A percentile compares a stretch with the other conserved stretches of the same genome.
Conservation (phyloP, 2,888 invertebrate genomes). For the Allacma fusca region DNA sequence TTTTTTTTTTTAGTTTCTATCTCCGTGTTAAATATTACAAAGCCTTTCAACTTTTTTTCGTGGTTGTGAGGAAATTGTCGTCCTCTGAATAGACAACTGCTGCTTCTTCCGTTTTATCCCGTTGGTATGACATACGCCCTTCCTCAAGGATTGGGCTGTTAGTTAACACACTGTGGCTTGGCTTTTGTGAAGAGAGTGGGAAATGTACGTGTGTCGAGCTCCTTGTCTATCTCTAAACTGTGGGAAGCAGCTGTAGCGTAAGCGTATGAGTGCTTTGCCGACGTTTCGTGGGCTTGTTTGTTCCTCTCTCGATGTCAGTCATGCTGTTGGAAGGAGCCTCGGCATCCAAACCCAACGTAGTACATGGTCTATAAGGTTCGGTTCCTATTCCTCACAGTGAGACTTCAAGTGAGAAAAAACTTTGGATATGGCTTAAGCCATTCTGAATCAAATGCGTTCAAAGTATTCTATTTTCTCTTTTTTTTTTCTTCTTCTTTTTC, state of each 20-base stretch:
- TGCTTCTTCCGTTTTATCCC: not conserved
- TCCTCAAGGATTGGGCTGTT: no score
- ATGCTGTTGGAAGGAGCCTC: not conserved
- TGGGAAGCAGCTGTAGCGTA: conserved; percentile 14
- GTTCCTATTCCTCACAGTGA: no score
- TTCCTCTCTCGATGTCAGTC: not conserved
- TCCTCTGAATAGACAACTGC: no score
- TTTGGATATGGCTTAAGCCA: no score
- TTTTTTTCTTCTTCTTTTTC: not conserved
- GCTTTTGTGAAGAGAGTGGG: not conserved
- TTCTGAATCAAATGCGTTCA: not conserved
- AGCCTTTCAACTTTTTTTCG: no score
- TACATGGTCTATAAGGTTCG: no score
- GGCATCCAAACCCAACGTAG: not conserved
- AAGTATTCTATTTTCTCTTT: not conserved
- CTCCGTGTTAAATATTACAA: not conserved
- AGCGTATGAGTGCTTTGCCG: not conserved
- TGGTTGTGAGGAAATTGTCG: no score
- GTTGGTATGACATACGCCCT: no score
- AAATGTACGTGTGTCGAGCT: conserved; percentile 21
- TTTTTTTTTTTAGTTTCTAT: not conserved
- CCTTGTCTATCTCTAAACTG: conserved; percentile 37
- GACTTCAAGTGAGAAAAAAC: no score
- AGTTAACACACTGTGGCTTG: no score
- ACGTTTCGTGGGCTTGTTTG: not conserved